Conservation (phyloP, 2,113 vertebrate species). For the Melanocharis versteri region DNA sequence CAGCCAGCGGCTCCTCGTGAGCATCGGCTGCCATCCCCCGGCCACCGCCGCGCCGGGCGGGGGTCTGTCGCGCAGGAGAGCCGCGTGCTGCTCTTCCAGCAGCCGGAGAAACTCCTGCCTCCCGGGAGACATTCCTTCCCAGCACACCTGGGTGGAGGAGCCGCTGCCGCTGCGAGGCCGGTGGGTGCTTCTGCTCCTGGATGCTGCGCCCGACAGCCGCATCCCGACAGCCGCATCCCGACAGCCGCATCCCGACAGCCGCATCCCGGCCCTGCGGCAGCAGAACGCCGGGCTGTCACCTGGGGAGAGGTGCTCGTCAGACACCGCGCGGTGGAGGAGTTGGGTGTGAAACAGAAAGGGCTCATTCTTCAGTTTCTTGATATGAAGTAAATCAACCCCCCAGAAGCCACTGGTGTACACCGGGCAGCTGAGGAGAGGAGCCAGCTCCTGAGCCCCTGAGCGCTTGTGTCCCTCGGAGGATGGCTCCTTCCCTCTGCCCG, state of each 20-base stretch:
- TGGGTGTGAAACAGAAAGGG: not conserved
- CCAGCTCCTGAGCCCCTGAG: fast-evolving
- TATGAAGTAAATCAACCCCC: fast-evolving
- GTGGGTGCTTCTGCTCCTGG: fast-evolving
- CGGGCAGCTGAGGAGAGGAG: not conserved
- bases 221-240: no score
- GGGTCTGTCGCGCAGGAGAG: fast-evolving
- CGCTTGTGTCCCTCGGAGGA: fast-evolving
- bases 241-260: no score
- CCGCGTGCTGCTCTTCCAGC: not conserved
- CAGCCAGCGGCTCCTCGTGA: not conserved
- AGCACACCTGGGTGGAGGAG: fast-evolving
- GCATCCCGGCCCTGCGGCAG: fast-evolving
- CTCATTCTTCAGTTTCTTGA: not conserved
- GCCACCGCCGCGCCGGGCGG: not conserved
- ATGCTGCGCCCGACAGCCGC: fast-evolving
- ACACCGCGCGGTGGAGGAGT: fast-evolving
- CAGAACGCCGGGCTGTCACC: fast-evolving
- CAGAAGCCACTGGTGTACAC: fast-evolving
- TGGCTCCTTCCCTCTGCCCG: fast-evolving
- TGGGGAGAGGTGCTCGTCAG: not conserved
- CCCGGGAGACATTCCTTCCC: fast-evolving
- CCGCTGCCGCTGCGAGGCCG: not conserved
- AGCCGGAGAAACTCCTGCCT: not conserved
- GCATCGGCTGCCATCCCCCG: constrained; percentile 36